A percentile compares a stretch with the other conserved stretches of the same genome.
Conservation (phyloP, 2,888 invertebrate species). For the Griposia aprilina region DNA sequence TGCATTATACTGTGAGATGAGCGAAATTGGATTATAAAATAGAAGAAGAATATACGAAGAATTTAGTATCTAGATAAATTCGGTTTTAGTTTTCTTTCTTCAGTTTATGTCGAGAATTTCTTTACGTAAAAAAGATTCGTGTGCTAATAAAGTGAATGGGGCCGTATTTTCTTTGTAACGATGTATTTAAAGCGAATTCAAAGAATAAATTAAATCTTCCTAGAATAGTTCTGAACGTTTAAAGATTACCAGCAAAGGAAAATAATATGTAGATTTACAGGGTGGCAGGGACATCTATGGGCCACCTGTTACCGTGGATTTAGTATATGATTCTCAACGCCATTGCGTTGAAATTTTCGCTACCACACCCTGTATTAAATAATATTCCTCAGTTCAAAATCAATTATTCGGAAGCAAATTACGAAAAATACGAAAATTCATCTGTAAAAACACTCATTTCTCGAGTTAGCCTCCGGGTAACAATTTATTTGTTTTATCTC, state of each 20-base stretch:
- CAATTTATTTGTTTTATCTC: constrained; percentile 85
- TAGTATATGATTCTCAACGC: no score
- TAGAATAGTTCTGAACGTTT: neutral
- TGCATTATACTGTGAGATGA: constrained; percentile 79
- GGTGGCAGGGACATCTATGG: no score
- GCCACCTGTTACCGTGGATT: no score
- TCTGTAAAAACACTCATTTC: constrained; percentile 74
- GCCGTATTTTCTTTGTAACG: neutral
- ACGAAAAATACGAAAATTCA: constrained; percentile 70
- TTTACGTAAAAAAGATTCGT: constrained; percentile 5
- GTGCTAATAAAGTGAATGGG: neutral
- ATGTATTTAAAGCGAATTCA: neutral
- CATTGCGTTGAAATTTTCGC: no score
- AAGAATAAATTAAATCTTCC: neutral
- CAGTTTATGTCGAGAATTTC: constrained; percentile 12
- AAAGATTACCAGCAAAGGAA: neutral
- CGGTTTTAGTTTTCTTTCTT: constrained; percentile 29
- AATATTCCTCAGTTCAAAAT: constrained; percentile 6
- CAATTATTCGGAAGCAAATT: constrained; percentile 64
- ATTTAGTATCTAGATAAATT: constrained; percentile 52
- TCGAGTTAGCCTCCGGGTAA: constrained; percentile 73
- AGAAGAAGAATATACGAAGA: constrained; percentile 50
- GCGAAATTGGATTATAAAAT: constrained; percentile 74
- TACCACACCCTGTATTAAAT: neutral
- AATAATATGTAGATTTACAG: neutral